Conservation (phyloP, 2,113 vertebrate genomes). For the Mesoclemmys tuberculata region DNA sequence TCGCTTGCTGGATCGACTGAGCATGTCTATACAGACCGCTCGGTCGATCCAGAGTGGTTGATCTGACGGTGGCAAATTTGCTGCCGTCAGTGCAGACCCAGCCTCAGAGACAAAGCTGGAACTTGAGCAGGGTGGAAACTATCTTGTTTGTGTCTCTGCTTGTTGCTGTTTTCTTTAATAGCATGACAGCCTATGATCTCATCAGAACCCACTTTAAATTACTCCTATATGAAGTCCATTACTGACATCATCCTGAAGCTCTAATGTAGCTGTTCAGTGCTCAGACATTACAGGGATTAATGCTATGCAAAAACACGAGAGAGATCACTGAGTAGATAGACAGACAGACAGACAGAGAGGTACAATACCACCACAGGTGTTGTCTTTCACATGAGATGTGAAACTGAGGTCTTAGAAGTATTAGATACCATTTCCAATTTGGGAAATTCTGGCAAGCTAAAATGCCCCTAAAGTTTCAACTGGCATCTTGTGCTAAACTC, state of each 20-base stretch:
- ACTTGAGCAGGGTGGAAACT: not conserved
- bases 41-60: no score
- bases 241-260: not conserved
- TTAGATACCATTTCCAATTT: not conserved
- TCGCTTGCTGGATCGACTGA: no score
- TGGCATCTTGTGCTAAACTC: not conserved
- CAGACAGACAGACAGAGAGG: not conserved
- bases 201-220: not conserved
- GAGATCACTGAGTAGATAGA: not conserved
- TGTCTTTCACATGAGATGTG: not conserved
- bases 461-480: not conserved
- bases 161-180: not conserved
- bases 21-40: no score
- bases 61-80: no score
- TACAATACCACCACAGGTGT: no score
- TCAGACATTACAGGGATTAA: not conserved
- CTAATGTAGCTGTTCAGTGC: not conserved
- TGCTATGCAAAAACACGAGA: not conserved
- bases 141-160: not conserved
- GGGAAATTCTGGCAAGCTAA: not conserved
- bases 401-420: not conserved
- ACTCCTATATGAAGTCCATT: not conserved
- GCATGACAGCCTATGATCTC: not conserved
- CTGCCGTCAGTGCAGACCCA: no score
- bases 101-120: not conserved